Evolutionary conservation across 2,888 invertebrate species (phyloP).

Genomic region (Temnothorax rugatulus): DNA sequence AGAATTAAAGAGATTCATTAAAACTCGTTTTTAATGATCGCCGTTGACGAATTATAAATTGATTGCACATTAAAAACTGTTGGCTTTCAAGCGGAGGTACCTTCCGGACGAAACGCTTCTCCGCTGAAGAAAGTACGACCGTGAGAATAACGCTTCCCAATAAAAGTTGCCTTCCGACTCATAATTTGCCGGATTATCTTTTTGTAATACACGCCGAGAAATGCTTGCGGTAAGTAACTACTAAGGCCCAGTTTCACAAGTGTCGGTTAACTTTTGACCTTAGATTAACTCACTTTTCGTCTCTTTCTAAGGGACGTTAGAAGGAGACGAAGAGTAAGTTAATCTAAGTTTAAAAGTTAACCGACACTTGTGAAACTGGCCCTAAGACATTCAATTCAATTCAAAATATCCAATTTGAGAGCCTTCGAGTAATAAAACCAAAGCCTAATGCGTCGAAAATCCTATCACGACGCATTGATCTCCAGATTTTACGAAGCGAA

Average conservation of each 20-base stretch:
- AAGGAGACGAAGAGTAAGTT: too few species aligned
- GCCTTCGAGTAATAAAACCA: background rate
- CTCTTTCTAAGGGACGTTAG: too few species aligned
- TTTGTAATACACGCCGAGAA: background rate
- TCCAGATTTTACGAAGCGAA: background rate
- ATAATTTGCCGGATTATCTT: background rate
- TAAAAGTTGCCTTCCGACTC: background rate
- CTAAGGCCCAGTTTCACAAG: too few species aligned
- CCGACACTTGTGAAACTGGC: too few species aligned
- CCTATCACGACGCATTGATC: background rate
- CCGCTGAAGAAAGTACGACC: background rate
- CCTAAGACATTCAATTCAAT: too few species aligned
- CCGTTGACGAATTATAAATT: background rate
- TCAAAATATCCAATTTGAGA: background rate
- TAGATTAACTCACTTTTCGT: too few species aligned
- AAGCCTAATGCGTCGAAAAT: background rate
- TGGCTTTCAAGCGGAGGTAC: too few species aligned
- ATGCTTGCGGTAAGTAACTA: constrained; percentile 14
- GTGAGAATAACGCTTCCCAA: background rate
- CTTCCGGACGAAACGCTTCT: background rate
- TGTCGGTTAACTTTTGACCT: too few species aligned
- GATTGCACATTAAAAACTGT: background rate
- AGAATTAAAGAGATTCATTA: background rate
- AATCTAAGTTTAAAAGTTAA: too few species aligned
- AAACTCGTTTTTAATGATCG: background rate